Conservation (phyloP, 1,140 invertebrate species). For the Euura saliciscinereae region DNA sequence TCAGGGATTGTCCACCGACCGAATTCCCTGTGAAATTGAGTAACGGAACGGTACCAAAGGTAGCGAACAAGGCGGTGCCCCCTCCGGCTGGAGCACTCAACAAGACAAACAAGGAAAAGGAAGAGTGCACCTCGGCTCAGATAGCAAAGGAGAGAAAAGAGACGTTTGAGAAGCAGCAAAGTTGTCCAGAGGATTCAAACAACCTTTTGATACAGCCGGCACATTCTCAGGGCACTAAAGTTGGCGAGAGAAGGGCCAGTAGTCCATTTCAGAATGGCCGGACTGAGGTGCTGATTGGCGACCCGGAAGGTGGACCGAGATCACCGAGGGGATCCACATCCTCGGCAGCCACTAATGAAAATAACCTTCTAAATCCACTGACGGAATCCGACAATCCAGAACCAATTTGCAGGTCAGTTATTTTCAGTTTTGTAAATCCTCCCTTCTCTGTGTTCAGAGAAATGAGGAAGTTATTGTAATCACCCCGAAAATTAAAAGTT, state of each 20-base stretch:
- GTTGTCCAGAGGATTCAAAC: slow-evolving; percentile 43
- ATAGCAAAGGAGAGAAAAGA: slow-evolving; percentile 40
- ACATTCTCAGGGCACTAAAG: slow-evolving; percentile 26
- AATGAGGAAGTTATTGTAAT: too few relatives aligned
- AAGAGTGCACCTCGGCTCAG: slow-evolving; percentile 29
- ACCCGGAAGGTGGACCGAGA: slow-evolving; percentile 56
- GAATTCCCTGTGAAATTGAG: slow-evolving; percentile 47
- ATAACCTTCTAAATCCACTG: slow-evolving; percentile 40
- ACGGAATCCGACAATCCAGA: slow-evolving; percentile 51
- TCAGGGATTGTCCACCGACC: slow-evolving; percentile 39
- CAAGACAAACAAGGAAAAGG: slow-evolving; percentile 27
- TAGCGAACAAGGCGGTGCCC: slow-evolving; percentile 38
- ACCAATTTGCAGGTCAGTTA: slow-evolving; percentile 52
- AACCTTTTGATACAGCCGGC: slow-evolving; percentile 45
- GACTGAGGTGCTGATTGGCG: slow-evolving; percentile 74
- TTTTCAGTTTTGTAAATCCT: slow-evolving; percentile 10
- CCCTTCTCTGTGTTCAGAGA: slow-evolving; percentile 19
- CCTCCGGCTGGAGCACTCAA: neutral
- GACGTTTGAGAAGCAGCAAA: slow-evolving; percentile 49
- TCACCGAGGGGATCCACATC: slow-evolving; percentile 59
- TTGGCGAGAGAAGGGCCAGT: slow-evolving; percentile 60
- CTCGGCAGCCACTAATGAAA: slow-evolving; percentile 51
- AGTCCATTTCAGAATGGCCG: slow-evolving; percentile 74
- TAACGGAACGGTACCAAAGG: slow-evolving; percentile 55
- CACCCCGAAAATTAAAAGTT: too few relatives aligned